A percentile compares a stretch with the other conserved stretches of the same genome.
These are phyloP conservation scores for Xenentodon cancila DNA, from an alignment of 2,797 vertebrate genomes.

Conservation along the genomic window DNA sequence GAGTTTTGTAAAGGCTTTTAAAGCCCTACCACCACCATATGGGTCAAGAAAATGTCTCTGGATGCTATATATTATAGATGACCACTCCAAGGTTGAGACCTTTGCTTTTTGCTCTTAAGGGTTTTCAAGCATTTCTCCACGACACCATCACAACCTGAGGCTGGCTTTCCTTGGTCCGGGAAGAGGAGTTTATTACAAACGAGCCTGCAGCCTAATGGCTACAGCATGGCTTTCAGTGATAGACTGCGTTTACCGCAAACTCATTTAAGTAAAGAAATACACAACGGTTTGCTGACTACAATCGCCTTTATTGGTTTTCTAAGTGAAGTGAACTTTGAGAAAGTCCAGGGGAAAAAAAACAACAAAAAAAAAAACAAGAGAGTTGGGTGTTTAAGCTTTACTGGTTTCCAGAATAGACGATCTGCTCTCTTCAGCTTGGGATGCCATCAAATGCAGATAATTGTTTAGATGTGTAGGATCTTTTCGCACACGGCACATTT, in stretches of 20 bases:
- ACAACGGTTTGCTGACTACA: slow-evolving; percentile 5
- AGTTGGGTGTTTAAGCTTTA: background rate
- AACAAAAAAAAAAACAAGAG: background rate
- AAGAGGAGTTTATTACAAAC: slow-evolving; percentile 59
- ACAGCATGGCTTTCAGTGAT: slow-evolving; percentile 27
- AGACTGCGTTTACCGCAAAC: slow-evolving; percentile 45
- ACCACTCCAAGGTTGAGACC: slow-evolving; percentile 65
- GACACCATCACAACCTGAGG: slow-evolving; percentile 51
- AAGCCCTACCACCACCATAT: slow-evolving; percentile 51
- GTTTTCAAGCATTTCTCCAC: slow-evolving; percentile 38
- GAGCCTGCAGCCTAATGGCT: slow-evolving; percentile 56
- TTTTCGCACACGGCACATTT: no score
- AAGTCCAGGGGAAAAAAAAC: background rate
- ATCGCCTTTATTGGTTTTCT: slow-evolving; percentile 11
- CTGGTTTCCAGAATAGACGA: no score
- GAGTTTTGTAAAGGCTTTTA: slow-evolving; percentile 69
- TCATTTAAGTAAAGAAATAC: slow-evolving; percentile 46
- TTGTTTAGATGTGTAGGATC: no score
- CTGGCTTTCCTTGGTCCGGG: slow-evolving; percentile 46
- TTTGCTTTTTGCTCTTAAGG: slow-evolving; percentile 34
- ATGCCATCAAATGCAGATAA: no score
- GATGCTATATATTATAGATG: slow-evolving; percentile 72
- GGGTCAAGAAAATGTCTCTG: slow-evolving; percentile 53
- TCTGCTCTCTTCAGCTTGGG: no score
- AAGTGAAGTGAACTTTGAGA: slow-evolving; percentile 12